phyloP scores from a whole-genome alignment of 2,113 vertebrate species.

The Tachysurus vachellii region DNA sequence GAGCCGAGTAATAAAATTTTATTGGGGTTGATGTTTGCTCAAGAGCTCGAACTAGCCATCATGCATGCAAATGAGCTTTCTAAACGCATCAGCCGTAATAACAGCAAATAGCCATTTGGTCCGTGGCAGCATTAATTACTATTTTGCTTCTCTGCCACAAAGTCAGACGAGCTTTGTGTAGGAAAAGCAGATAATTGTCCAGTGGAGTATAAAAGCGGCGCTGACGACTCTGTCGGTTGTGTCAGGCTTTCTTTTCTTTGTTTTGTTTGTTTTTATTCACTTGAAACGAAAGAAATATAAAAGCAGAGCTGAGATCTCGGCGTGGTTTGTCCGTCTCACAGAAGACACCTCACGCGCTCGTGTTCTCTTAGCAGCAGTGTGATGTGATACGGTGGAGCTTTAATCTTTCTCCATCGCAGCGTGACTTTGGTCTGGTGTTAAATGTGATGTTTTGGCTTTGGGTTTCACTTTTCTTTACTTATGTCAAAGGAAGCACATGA shows the following conservation, averaged over 20 bases:
- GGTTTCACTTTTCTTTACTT: too few relatives aligned
- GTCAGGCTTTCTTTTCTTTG: background rate
- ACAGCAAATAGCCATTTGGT: background rate
- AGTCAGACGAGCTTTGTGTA: background rate
- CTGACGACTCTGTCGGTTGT: background rate
- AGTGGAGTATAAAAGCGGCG: background rate
- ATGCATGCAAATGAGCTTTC: constrained; percentile 28
- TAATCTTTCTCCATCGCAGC: background rate
- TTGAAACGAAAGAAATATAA: constrained; percentile 38
- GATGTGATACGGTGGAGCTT: background rate
- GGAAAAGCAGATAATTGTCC: background rate
- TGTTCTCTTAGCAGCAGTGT: too few relatives aligned
- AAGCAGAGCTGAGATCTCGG: constrained; percentile 9
- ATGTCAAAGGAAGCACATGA: background rate
- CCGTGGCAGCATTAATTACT: background rate
- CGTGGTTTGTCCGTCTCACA: background rate
- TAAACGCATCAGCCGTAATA: background rate
- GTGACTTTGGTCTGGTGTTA: background rate
- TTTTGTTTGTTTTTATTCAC: constrained; percentile 21
- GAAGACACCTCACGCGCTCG: background rate
- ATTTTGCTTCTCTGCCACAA: constrained; percentile 12
- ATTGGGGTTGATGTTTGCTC: constrained; percentile 27
- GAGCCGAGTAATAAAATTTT: background rate
- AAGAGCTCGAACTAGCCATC: background rate
- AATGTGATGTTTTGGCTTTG: background rate